Percentiles rank a stretch among this genome's conserved stretches.
Conservation (phyloP, 2,888 invertebrate genomes). For the Linnaemya tessellans region DNA sequence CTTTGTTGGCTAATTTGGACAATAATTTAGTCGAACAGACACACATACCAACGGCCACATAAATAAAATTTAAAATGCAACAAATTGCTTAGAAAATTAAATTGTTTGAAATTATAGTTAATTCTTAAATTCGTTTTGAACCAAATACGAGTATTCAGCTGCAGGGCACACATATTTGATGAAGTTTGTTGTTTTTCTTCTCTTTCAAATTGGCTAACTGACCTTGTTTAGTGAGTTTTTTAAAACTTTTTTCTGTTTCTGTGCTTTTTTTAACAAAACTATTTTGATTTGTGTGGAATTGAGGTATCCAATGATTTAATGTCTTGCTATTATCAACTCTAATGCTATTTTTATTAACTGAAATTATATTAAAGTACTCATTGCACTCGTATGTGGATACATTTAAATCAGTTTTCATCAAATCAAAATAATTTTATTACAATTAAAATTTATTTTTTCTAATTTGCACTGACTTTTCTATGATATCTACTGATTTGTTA, state of each 20-base stretch:
- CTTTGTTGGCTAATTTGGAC: background rate
- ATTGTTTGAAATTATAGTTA: constrained; percentile 36
- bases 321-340: background rate
- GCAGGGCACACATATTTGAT: constrained; percentile 31
- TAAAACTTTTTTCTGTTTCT: background rate
- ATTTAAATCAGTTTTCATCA: constrained; percentile 51
- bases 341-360: background rate
- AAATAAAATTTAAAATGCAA: constrained; percentile 12
- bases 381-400: constrained; percentile 3
- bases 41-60: background rate
- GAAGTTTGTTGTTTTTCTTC: background rate
- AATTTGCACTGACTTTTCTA: constrained; percentile 51
- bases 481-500: constrained; percentile 60
- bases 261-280: background rate
- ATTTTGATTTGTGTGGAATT: constrained; percentile 26
- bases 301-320: background rate
- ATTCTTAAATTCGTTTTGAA: constrained; percentile 34
- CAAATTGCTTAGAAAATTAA: constrained; percentile 18
- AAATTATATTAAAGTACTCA: background rate
- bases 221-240: constrained; percentile 40
- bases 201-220: constrained; percentile 23
- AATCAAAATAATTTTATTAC: constrained; percentile 37
- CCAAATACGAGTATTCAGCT: constrained; percentile 11
- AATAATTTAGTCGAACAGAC: constrained; percentile 14
- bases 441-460: constrained; percentile 25